Evolutionary conservation across 2,113 vertebrate genomes (phyloP), one percentile per base, ranked within the genome.

Genomic region (Leptodactylus fuscus): DNA sequence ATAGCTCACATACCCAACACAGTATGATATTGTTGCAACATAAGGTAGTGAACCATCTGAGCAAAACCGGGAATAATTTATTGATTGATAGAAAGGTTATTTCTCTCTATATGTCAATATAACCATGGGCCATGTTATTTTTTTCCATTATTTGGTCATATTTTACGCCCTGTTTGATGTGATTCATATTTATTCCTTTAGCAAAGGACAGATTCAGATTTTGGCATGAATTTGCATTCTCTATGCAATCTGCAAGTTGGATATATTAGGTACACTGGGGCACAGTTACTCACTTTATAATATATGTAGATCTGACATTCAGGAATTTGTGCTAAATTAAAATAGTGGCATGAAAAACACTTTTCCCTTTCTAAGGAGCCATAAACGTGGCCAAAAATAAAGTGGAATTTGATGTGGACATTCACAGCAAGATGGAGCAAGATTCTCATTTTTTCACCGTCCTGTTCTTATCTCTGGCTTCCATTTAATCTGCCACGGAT

Each of bases 1-100:
- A 75, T 74, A 22, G 34, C 58, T 74, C 32, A 41, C 29, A 18
- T 55, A 82, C 32, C 22, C 11, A 82, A 73, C 48, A 38, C 34
- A 51, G 46, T 11, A 36, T 24, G 12, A 38, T 27, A 29, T 46
- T 51, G 16, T 44, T 49, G 27, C 27, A 62, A 46, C 65, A 65
- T 29, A 65, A 65, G 12, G 1, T 18, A 65, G 3, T 7, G 24
- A 13, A n/a, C n/a, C n/a, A n/a, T n/a, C n/a, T n/a, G 0, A 69
- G 65, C 65, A 69, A 10, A 10, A 13, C 9, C 3, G 8, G 18
- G 34, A 69, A 22, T 22, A 20, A 22, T 38, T 9, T 67, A 34
- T 20, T 36, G 29, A 22, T 34, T 22, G 65, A 69, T 20, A 22
- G 18, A 38, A 69, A 69, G 65, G 4, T 69, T 18, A 38, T 18